A percentile compares a stretch with the other conserved stretches of the same genome.
Evolutionary conservation across 2,113 vertebrate species (phyloP).

Genomic region (Oncorhynchus keta): DNA sequence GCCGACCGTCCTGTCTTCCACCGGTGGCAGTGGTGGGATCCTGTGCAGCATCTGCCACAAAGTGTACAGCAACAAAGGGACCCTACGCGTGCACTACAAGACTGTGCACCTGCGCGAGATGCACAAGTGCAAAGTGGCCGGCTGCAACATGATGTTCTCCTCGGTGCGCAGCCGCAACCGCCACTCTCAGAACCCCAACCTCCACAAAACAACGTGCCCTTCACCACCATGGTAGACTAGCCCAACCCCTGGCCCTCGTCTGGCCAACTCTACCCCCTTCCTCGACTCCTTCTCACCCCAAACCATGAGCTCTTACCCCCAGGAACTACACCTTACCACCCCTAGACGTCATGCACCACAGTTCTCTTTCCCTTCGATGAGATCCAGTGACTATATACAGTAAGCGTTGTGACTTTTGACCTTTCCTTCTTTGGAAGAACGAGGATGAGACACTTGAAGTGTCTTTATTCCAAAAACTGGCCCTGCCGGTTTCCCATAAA

Average conservation of each 20-base stretch:
- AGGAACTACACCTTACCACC: slow-evolving; percentile 34
- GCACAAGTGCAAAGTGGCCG: slow-evolving; percentile 98
- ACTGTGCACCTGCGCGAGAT: slow-evolving; percentile 98
- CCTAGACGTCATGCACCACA: slow-evolving; percentile 52
- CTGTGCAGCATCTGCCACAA: slow-evolving; percentile 99
- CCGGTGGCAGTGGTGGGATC: slow-evolving; percentile 86
- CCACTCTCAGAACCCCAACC: slow-evolving; percentile 99
- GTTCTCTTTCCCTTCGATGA: slow-evolving; percentile 50
- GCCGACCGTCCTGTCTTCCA: slow-evolving; percentile 80
- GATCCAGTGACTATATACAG: slow-evolving; percentile 40
- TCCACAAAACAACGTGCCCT: slow-evolving; percentile 96
- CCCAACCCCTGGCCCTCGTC: slow-evolving; percentile 43
- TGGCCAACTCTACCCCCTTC: background rate
- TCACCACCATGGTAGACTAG: slow-evolving; percentile 82
- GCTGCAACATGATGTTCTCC: slow-evolving; percentile 99
- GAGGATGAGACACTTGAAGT: slow-evolving; percentile 49
- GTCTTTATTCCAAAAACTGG: slow-evolving; percentile 27
- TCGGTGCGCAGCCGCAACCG: slow-evolving; percentile 97
- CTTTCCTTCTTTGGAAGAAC: slow-evolving; percentile 66
- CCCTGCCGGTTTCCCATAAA: slow-evolving; percentile 41
- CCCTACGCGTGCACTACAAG: slow-evolving; percentile 98
- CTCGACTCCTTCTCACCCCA: background rate
- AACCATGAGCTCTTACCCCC: background rate
- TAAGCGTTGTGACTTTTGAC: slow-evolving; percentile 60
- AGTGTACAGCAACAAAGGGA: slow-evolving; percentile 99